phyloP scores from a whole-genome alignment of 2,113 vertebrate species.

The Gobius niger region DNA sequence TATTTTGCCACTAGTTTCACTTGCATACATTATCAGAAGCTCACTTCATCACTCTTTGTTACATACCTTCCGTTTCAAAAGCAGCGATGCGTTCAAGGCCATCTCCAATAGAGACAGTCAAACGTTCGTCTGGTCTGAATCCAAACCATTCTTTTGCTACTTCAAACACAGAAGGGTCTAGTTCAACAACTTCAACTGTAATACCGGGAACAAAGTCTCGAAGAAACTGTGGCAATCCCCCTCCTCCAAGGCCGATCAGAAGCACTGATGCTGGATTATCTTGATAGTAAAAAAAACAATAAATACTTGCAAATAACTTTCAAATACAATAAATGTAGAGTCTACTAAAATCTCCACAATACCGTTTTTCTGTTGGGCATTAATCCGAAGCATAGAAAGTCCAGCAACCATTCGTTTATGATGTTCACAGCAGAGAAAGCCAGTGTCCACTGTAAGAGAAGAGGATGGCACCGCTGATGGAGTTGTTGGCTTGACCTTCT shows the following conservation, averaged over 20 bases:
- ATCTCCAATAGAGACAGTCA: constrained; percentile 85
- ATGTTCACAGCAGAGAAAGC: constrained; percentile 92
- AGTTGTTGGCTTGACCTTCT: constrained; percentile 69
- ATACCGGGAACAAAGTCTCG: constrained; percentile 84
- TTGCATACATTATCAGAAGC: not conserved
- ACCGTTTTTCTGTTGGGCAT: constrained; percentile 58
- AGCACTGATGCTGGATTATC: constrained; percentile 78
- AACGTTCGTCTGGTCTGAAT: constrained; percentile 81
- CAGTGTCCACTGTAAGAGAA: constrained; percentile 79
- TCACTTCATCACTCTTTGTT: not conserved
- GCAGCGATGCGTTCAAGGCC: constrained; percentile 83
- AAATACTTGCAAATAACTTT: not conserved
- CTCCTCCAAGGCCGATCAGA: constrained; percentile 91
- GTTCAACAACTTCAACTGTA: constrained; percentile 84
- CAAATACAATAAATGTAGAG: not conserved
- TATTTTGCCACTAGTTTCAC: not conserved
- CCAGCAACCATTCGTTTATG: constrained; percentile 93
- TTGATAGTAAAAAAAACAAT: constrained; percentile 35
- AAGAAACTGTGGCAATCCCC: constrained; percentile 91
- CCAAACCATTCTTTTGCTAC: constrained; percentile 89
- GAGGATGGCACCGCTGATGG: constrained; percentile 8
- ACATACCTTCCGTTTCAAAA: constrained; percentile 81
- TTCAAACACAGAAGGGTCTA: constrained; percentile 86
- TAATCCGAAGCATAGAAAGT: constrained; percentile 80
- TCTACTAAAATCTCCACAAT: constrained; percentile 2